Conservation (phyloP, 2,888 invertebrate genomes). For the Chloroclystis v-ata region DNA sequence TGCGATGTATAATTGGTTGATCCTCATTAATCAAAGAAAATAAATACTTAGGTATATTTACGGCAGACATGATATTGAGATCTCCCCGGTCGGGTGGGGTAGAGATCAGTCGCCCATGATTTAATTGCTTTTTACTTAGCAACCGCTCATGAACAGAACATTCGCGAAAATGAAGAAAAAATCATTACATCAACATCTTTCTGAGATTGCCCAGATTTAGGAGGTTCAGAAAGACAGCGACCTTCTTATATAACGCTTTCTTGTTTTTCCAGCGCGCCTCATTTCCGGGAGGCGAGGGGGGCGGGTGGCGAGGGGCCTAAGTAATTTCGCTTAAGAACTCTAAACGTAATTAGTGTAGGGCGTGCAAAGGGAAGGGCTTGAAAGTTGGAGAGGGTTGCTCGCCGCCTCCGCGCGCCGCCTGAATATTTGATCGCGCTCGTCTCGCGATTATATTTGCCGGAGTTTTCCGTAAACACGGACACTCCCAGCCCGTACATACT, state of each 20-base stretch:
- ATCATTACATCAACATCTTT: slow-evolving; percentile 78
- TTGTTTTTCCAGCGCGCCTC: slow-evolving; percentile 77
- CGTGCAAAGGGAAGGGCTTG: slow-evolving; percentile 80
- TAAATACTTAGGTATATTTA: slow-evolving; percentile 52
- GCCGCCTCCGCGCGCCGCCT: slow-evolving; percentile 65
- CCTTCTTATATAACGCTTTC: slow-evolving; percentile 72
- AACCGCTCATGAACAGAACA: slow-evolving; percentile 75
- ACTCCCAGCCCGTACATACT: slow-evolving; percentile 54
- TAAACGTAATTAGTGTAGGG: slow-evolving; percentile 84
- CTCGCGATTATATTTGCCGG: slow-evolving; percentile 77
- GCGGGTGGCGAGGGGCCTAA: slow-evolving; percentile 78
- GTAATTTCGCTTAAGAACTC: slow-evolving; percentile 84
- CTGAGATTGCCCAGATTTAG: slow-evolving; percentile 76
- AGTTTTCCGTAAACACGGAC: slow-evolving; percentile 75
- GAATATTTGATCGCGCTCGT: slow-evolving; percentile 76
- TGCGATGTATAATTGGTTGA: no score
- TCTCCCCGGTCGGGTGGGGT: slow-evolving; percentile 38
- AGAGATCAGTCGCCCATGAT: slow-evolving; percentile 78
- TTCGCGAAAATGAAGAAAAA: slow-evolving; percentile 75
- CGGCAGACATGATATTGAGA: slow-evolving; percentile 57
- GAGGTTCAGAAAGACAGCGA: slow-evolving; percentile 68
- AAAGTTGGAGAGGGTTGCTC: slow-evolving; percentile 80
- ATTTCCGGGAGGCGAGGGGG: slow-evolving; percentile 66
- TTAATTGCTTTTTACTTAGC: slow-evolving; percentile 79
- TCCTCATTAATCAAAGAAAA: no score